A percentile compares a stretch with the other conserved stretches of the same genome.
phyloP scores from a whole-genome alignment of 1,140 invertebrate species.

The Micrasema minimum region DNA sequence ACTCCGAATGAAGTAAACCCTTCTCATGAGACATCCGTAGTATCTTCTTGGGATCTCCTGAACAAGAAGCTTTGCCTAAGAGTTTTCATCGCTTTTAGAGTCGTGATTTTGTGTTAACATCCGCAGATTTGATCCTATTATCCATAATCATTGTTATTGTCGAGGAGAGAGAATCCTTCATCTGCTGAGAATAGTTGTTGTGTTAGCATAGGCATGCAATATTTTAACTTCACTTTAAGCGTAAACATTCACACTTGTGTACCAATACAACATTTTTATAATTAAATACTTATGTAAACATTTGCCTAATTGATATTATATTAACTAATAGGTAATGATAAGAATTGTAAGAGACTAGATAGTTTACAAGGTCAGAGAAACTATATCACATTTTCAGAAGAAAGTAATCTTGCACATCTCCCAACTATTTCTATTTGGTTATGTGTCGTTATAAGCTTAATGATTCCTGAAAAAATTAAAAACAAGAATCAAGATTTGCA shows the following conservation, averaged over 20 bases:
- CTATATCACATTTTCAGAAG: slow-evolving; percentile 28
- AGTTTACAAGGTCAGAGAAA: slow-evolving; percentile 20
- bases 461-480: slow-evolving; percentile 36
- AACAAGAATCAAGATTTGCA: slow-evolving; percentile 11
- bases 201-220: slow-evolving; percentile 29
- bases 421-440: slow-evolving; percentile 29
- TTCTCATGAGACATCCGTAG: slow-evolving; percentile 65
- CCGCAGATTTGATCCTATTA: slow-evolving; percentile 15
- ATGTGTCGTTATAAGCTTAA: slow-evolving; percentile 24
- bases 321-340: too few relatives aligned
- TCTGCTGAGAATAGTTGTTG: slow-evolving; percentile 6
- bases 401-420: slow-evolving; percentile 24
- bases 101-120: slow-evolving; percentile 54
- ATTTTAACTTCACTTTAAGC: slow-evolving; percentile 5
- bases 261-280: too few relatives aligned
- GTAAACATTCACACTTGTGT: too few relatives aligned
- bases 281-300: too few relatives aligned
- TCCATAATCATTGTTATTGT: slow-evolving; percentile 44
- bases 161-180: not conserved
- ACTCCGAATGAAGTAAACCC: slow-evolving; percentile 70
- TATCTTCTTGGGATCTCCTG: slow-evolving; percentile 63
- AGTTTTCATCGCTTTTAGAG: slow-evolving; percentile 76
- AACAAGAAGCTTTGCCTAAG: slow-evolving; percentile 74
- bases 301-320: too few relatives aligned
- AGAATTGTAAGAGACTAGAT: slow-evolving; percentile 4